These are phyloP conservation scores for Eospalax fontanierii DNA, from an alignment of 2,797 vertebrate genomes.

Conservation along the genomic window DNA sequence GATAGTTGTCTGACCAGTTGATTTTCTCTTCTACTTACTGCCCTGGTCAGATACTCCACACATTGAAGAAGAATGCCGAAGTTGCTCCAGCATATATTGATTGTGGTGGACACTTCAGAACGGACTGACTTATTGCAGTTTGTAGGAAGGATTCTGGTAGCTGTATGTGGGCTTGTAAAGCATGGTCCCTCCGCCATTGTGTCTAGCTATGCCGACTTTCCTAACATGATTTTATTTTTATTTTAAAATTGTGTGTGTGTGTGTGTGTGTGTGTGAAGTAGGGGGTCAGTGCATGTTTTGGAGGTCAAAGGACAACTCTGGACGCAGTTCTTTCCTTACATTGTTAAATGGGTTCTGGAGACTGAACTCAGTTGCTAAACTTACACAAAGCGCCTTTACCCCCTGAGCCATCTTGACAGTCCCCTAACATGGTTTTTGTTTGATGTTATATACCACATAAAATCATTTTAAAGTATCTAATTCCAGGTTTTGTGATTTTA, in stretches of 20 bases:
- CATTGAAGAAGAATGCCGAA: not conserved
- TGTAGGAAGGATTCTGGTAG: not conserved
- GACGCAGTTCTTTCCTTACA: not conserved
- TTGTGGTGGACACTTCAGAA: not conserved
- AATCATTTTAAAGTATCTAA: not conserved
- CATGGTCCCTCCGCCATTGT: not conserved
- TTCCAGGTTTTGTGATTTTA: not conserved
- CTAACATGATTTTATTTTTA: not conserved
- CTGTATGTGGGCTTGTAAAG: not conserved
- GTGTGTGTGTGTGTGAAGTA: not conserved
- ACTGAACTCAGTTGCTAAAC: not conserved
- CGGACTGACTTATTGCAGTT: not conserved
- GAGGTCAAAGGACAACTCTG: not conserved
- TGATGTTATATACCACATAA: not conserved
- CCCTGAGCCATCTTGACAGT: not conserved
- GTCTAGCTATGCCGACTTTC: not conserved
- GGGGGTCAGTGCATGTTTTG: not conserved
- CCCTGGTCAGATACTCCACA: not conserved
- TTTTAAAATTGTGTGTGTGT: not conserved
- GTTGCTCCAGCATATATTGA: not conserved
- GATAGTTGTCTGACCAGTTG: not conserved
- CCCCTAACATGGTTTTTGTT: not conserved
- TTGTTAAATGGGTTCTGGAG: not conserved
- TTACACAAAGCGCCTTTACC: not conserved
- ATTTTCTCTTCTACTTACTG: not conserved